phyloP scores from a whole-genome alignment of 53 echinoderm and acorn worm species.

The Actinopyga echinites region DNA sequence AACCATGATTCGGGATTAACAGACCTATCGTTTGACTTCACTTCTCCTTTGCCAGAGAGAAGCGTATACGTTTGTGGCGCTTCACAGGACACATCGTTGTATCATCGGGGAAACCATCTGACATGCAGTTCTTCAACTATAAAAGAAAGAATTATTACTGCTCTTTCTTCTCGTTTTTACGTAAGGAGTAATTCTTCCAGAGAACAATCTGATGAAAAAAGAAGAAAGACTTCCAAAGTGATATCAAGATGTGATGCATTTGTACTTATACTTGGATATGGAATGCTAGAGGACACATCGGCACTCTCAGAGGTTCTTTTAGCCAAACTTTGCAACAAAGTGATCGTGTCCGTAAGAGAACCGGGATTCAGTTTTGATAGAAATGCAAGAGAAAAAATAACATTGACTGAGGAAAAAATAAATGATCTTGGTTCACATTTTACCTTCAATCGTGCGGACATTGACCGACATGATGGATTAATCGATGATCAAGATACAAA shows the following conservation, averaged over 20 bases:
- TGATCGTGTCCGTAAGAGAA: conserved; percentile 19
- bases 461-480: no score
- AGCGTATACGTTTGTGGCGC: conserved; percentile 29
- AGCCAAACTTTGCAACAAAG: neutral
- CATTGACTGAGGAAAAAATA: neutral
- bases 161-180: conserved; percentile 17
- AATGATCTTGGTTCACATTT: no score
- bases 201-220: conserved; percentile 3
- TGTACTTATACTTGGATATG: conserved; percentile 7
- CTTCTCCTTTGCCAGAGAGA: conserved; percentile 20
- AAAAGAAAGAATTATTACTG: neutral
- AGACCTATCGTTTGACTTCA: conserved; percentile 22
- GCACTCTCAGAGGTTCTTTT: conserved; percentile 12
- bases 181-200: conserved; percentile 14
- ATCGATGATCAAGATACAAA: no score
- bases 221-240: neutral
- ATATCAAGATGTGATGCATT: conserved; percentile 11
- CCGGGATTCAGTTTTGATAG: conserved; percentile 13
- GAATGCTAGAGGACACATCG: neutral
- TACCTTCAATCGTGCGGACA: no score
- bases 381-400: neutral
- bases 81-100: neutral
- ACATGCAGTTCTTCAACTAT: conserved; percentile 3
- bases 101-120: conserved; percentile 9
- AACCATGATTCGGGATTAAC: conserved; percentile 41